Conservation (phyloP, 2,888 invertebrate species). For the Ophion ellenae region DNA sequence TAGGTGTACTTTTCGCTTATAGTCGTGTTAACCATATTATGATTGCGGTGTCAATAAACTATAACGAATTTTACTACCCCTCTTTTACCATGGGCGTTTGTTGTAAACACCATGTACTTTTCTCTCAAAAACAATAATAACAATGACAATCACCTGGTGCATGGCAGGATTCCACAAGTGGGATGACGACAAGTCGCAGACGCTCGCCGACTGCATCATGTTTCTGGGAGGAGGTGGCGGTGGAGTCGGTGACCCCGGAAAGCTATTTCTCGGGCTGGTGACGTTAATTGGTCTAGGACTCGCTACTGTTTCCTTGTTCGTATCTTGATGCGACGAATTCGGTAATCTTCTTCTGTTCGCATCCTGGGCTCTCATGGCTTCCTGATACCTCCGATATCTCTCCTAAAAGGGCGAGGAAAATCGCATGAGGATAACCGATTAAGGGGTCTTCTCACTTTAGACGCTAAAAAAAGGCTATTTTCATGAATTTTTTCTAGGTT, state of each 20-base stretch:
- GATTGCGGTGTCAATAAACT: no score
- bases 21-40: no score
- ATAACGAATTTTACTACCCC: no score
- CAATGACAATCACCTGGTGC: slow-evolving; percentile 85
- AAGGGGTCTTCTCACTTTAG: no score
- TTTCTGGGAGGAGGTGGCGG: slow-evolving; percentile 74
- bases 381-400: slow-evolving; percentile 84
- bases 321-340: slow-evolving; percentile 71
- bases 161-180: slow-evolving; percentile 82
- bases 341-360: slow-evolving; percentile 81
- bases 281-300: slow-evolving; percentile 75
- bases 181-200: slow-evolving; percentile 79
- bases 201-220: slow-evolving; percentile 81
- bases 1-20: no score
- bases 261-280: slow-evolving; percentile 73
- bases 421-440: neutral
- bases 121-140: neutral
- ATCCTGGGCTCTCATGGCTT: slow-evolving; percentile 86
- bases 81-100: no score
- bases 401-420: slow-evolving; percentile 72
- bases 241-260: slow-evolving; percentile 69
- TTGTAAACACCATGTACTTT: no score
- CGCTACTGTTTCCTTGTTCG: slow-evolving; percentile 68
- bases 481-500: no score
- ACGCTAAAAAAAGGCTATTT: no score